A percentile compares a stretch with the other conserved stretches of the same genome.
phyloP scores from a whole-genome alignment of 2,797 vertebrate species.

The Peromyscus melanophrys region DNA sequence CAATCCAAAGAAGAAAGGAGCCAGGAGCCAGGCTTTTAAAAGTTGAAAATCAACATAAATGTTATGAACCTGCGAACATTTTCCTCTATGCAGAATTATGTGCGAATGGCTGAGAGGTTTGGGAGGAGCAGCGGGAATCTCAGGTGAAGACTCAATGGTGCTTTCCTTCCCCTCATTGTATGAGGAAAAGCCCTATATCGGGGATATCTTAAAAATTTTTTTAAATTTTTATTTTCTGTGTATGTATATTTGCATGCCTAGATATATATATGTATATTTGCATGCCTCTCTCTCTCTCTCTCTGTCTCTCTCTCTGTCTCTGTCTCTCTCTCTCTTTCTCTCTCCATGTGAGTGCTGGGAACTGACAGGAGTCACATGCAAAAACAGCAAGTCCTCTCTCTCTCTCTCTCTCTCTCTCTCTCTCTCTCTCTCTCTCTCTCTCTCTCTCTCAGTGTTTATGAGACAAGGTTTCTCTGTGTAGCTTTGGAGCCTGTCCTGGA shows the following conservation, averaged over 20 bases:
- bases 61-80: neutral
- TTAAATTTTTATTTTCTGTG: neutral
- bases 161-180: no score
- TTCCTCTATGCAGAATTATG: neutral
- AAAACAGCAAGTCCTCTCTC: neutral
- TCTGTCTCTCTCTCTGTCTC: no score
- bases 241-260: neutral
- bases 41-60: conserved; percentile 12
- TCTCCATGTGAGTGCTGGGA: neutral
- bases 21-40: neutral
- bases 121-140: neutral
- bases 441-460: no score
- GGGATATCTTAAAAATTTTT: neutral
- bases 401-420: neutral
- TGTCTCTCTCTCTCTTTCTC: no score
- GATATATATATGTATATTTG: no score
- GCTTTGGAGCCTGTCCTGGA: no score
- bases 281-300: no score
- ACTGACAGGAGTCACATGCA: neutral
- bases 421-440: no score
- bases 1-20: neutral
- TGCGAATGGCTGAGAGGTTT: neutral
- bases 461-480: no score
- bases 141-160: neutral
- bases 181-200: neutral